phyloP scores from a whole-genome alignment of 2,113 vertebrate genomes.

The Atlantisia rogersi region DNA sequence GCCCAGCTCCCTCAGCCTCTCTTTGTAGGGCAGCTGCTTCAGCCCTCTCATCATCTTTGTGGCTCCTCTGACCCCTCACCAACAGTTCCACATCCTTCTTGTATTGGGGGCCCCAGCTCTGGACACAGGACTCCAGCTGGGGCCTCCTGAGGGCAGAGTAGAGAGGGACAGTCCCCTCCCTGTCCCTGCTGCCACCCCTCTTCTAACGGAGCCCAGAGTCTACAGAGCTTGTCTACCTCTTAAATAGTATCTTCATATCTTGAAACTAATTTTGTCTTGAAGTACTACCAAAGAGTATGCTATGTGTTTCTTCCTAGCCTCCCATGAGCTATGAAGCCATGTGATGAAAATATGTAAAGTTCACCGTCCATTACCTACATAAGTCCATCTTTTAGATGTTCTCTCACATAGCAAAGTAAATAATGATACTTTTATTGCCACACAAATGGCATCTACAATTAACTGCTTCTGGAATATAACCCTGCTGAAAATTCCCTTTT shows the following conservation, averaged over 20 bases:
- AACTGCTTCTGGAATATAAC: background rate
- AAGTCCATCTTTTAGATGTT: background rate
- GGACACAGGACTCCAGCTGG: too few species aligned
- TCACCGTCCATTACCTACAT: background rate
- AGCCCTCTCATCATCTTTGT: too few species aligned
- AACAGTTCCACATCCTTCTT: too few species aligned
- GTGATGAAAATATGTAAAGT: background rate
- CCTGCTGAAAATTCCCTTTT: background rate
- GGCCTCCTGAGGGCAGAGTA: too few species aligned
- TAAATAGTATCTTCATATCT: background rate
- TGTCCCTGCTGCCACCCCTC: too few species aligned
- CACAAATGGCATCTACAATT: background rate
- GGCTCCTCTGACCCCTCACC: too few species aligned
- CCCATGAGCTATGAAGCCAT: background rate
- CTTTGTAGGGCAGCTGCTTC: too few species aligned
- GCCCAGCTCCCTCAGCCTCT: too few species aligned
- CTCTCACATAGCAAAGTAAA: background rate
- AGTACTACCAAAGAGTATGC: background rate
- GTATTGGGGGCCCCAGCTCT: too few species aligned
- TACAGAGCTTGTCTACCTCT: background rate
- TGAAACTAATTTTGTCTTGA: background rate
- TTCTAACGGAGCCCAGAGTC: too few species aligned
- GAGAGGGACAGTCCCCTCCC: too few species aligned
- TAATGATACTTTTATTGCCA: background rate
- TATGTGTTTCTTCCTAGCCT: background rate